These are phyloP conservation scores for Halcyon leucocephala DNA, from an alignment of 2,797 vertebrate genomes.

Conservation along the genomic window DNA sequence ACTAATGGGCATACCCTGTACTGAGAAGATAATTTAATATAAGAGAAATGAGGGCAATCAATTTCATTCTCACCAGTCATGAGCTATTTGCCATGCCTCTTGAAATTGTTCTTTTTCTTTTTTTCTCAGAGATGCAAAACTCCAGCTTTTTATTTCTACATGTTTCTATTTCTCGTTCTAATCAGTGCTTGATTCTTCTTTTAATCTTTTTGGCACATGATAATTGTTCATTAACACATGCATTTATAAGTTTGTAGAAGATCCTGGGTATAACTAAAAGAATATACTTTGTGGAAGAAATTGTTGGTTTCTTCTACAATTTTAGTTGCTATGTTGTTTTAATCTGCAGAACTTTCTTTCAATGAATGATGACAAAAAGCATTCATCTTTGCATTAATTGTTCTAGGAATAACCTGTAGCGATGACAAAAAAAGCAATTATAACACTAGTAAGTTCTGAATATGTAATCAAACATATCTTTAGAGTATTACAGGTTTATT, in stretches of 20 bases:
- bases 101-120: background rate
- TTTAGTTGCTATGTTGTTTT: background rate
- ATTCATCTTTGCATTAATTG: background rate
- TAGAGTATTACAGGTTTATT: background rate
- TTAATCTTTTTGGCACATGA: background rate
- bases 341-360: background rate
- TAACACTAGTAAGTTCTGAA: background rate
- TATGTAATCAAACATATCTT: background rate
- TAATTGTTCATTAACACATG: background rate
- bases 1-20: background rate
- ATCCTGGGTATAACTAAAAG: background rate
- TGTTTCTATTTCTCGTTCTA: background rate
- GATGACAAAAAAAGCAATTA: conserved; percentile 13
- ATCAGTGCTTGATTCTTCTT: background rate
- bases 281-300: background rate
- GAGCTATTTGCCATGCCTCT: background rate
- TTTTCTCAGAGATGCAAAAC: background rate
- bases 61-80: background rate
- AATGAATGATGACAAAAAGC: background rate
- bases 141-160: background rate
- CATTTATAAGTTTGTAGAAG: background rate
- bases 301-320: background rate
- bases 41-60: background rate
- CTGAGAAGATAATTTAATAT: background rate
- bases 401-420: background rate